These are phyloP conservation scores for Chionoecetes opilio DNA, from an alignment of 1,140 invertebrate species.

Conservation along the genomic window DNA sequence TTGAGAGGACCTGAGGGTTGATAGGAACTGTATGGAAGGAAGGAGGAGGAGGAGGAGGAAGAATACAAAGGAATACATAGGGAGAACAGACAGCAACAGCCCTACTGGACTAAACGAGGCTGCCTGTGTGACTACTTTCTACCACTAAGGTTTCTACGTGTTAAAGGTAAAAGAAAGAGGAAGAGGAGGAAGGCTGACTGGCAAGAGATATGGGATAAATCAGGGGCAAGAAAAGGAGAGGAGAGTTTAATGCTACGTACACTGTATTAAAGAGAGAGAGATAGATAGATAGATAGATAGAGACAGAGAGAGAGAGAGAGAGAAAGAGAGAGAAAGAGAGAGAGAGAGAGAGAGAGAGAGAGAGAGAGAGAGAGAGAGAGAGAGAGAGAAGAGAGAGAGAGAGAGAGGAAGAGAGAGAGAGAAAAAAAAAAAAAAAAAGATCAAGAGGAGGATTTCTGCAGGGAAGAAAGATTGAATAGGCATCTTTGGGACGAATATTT, in stretches of 20 bases:
- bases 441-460: background rate
- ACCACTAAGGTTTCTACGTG: too few species aligned
- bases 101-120: too few species aligned
- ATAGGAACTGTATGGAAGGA: background rate
- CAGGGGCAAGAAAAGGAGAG: background rate
- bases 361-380: background rate
- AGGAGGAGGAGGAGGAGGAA: conserved; percentile 13
- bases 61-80: too few species aligned
- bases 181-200: background rate
- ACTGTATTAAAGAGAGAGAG: background rate
- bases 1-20: background rate
- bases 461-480: conserved; percentile 13
- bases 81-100: too few species aligned
- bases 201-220: background rate
- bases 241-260: background rate
- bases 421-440: background rate
- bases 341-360: background rate
- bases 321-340: background rate
- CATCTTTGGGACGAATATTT: background rate
- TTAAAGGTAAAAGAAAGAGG: background rate
- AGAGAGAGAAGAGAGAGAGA: background rate
- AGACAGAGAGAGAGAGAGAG: background rate
- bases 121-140: too few species aligned
- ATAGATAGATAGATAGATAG: background rate
- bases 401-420: background rate